These are phyloP conservation scores for Cyanistes caeruleus DNA, from an alignment of 2,113 vertebrate genomes.

Conservation along the genomic window DNA sequence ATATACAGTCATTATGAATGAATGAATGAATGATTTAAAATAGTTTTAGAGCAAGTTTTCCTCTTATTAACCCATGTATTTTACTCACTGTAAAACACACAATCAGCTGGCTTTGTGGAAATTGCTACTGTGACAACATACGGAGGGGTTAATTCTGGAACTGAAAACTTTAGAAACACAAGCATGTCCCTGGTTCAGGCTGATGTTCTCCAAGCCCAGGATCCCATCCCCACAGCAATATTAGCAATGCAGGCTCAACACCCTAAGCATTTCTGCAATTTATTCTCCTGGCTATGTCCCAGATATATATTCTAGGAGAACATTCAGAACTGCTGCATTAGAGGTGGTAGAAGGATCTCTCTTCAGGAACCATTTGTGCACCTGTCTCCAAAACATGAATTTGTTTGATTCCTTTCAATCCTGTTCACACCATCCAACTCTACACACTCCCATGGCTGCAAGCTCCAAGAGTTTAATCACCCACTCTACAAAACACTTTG, in stretches of 20 bases:
- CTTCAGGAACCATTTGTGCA: background rate
- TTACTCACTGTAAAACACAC: background rate
- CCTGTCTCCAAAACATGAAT: background rate
- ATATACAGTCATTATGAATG: background rate
- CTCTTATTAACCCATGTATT: background rate
- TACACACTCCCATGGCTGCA: background rate
- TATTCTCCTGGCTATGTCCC: background rate
- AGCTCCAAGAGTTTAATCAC: background rate
- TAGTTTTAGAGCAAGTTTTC: background rate
- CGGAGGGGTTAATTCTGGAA: background rate
- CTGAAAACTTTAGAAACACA: background rate
- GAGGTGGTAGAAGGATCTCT: background rate
- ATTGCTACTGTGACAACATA: background rate
- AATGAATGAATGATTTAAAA: constrained; percentile 2
- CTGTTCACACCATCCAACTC: background rate
- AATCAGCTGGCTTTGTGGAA: background rate
- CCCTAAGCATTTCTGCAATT: background rate
- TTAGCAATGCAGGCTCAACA: background rate
- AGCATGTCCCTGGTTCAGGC: background rate
- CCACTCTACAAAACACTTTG: background rate
- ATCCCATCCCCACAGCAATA: background rate
- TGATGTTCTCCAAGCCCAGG: background rate
- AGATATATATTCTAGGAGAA: background rate
- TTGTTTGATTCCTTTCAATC: background rate
- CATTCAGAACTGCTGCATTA: background rate